Base-by-base conservation (phyloP, 2,797 vertebrate species). In the Pseudochromis fuscus region DNA sequence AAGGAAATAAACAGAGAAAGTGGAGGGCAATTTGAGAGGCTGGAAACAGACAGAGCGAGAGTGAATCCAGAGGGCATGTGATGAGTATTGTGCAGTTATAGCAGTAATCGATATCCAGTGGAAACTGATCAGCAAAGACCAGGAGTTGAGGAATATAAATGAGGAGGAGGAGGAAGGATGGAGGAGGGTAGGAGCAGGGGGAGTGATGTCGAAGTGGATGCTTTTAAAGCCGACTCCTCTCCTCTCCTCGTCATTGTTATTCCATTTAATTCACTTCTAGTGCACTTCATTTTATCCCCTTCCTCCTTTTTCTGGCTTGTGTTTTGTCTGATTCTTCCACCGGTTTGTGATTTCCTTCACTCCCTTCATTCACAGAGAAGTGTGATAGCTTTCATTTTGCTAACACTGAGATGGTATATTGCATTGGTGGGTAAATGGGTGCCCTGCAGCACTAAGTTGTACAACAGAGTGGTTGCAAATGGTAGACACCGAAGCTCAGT, bases 71-170 rank as follows among this genome's bases (percentile, higher is more conserved):
- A 75, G 64, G 73, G 72, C 75, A 75, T 68, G 64, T 65, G 80
- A 83, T 75, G 73, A 68, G 62, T 9, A 55, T 53, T 79, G 74
- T 76, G 85, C 85, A 81, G 75, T 81, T 89, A 76, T 81, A 84
- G 84, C 79, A 79, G 82, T 78, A 84, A 90, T 88, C 84, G 6
- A 91, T 91, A 90, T 74, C 67, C 52, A 77, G 75, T 63, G 67
- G 84, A 88, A 90, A 90, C 80, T 87, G 89, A 90, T 90, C 87
- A 85, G 90, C 77, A 72, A n/a, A 74, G 51, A 70, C 5, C 30
- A 38, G 42, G 71, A 60, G 52, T 82, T 64, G 45, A 75, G 42
- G 75, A 77, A 77, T 77, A 79, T 63, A 85, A 81, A 83, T 67
- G 69, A 77, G 69, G 57, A 44, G 74, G 57, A 44, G 74, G 69